Conservation (phyloP, 2,113 vertebrate species). For the Paradoxurus hermaphroditus region DNA sequence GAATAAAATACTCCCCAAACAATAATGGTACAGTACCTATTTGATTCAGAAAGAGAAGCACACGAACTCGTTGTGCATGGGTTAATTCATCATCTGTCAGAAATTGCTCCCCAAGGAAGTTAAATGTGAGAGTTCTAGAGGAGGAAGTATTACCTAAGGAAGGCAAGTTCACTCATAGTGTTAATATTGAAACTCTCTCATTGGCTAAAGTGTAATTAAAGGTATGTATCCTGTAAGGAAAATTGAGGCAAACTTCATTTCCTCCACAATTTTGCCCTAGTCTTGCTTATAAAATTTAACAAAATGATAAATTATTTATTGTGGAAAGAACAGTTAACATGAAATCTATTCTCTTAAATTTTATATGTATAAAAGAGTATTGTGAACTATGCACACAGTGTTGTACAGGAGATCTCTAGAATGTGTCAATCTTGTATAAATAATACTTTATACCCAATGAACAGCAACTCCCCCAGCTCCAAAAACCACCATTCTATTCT, state of each 20-base stretch:
- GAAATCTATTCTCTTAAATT: not conserved
- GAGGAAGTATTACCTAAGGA: not conserved
- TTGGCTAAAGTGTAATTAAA: not conserved
- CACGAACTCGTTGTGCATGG: not conserved
- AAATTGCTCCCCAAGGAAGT: not conserved
- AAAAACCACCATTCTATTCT: not conserved
- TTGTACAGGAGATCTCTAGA: not conserved
- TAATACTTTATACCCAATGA: not conserved
- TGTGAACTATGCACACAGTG: not conserved
- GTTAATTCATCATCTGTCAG: not conserved
- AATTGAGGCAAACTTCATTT: not conserved
- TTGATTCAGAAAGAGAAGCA: not conserved
- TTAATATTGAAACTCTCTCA: accelerated
- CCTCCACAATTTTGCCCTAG: not conserved
- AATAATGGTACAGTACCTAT: not conserved
- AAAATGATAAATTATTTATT: not conserved
- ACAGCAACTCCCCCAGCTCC: accelerated
- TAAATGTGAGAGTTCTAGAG: not conserved
- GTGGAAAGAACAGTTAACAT: not conserved
- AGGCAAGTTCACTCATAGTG: not conserved
- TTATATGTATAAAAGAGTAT: not conserved
- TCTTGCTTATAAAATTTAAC: not conserved
- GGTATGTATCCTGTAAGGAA: not conserved
- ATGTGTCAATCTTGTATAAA: not conserved
- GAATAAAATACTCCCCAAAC: not conserved